Conservation (phyloP, 1,140 invertebrate species). For the Camponotus floridanus region DNA sequence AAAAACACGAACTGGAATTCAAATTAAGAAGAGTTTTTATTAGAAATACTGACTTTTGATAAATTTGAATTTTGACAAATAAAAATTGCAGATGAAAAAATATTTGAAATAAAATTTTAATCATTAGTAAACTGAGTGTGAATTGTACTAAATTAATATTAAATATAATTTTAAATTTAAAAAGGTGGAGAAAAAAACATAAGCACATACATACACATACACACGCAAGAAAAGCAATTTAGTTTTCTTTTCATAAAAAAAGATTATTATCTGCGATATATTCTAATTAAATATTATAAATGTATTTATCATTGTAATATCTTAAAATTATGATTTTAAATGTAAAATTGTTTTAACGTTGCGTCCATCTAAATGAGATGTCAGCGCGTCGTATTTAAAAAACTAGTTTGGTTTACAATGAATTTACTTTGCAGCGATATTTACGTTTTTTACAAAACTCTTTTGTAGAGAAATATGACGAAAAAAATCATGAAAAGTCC, state of each 20-base stretch:
- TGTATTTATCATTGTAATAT: not conserved
- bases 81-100: not conserved
- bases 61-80: not conserved
- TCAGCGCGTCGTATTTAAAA: conserved; percentile 8
- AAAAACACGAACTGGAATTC: not conserved
- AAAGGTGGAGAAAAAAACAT: not conserved
- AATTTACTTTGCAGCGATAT: not conserved
- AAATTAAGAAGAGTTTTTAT: not conserved
- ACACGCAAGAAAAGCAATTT: not conserved
- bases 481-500: not conserved
- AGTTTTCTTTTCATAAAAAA: not conserved
- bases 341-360: not conserved
- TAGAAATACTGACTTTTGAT: not conserved
- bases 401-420: not conserved
- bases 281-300: not conserved
- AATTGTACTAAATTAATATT: not conserved
- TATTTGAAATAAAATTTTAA: not conserved
- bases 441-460: not conserved
- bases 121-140: not conserved
- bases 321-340: not conserved
- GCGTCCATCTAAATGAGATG: not conserved
- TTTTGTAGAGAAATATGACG: not conserved
- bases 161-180: not conserved
- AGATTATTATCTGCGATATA: not conserved
- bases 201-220: too few species aligned